A percentile compares a stretch with the other conserved stretches of the same genome.
Evolutionary conservation across 1,140 invertebrate species (phyloP).

Genomic region (Bombus ignitus): DNA sequence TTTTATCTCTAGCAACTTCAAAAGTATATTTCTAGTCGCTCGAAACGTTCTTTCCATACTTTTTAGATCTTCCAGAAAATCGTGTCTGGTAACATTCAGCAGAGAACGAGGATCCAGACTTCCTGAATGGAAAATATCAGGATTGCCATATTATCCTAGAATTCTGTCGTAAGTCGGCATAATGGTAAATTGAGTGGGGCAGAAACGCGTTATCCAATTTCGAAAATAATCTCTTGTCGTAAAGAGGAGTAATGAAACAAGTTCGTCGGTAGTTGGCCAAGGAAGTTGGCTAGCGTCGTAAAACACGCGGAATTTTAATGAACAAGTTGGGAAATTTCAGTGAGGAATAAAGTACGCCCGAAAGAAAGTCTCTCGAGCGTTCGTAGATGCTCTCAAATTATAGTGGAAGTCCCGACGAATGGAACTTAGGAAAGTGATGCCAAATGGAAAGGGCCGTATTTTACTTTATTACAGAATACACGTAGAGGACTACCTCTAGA

Average conservation of each 20-base stretch:
- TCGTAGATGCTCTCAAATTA: constrained; percentile 48
- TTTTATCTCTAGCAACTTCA: not conserved
- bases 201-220: constrained; percentile 43
- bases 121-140: not conserved
- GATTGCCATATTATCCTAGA: too few relatives aligned
- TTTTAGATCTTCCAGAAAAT: not conserved
- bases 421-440: constrained; percentile 32
- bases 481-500: not conserved
- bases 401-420: constrained; percentile 20
- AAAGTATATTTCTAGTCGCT: not conserved
- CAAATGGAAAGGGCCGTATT: constrained; percentile 19
- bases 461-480: constrained; percentile 42
- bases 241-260: constrained; percentile 44
- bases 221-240: constrained; percentile 39
- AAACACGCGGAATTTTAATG: constrained; percentile 54
- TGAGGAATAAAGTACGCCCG: constrained; percentile 29
- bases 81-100: not conserved
- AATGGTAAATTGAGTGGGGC: not conserved
- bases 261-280: constrained; percentile 34
- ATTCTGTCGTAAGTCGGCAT: not conserved
- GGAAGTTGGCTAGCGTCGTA: constrained; percentile 36
- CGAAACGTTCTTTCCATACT: too few relatives aligned
- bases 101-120: not conserved
- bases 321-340: constrained; percentile 51
- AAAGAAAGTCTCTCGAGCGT: constrained; percentile 45